Evolutionary conservation across 2,113 vertebrate genomes (phyloP).

Genomic region (Pachypanchax playfairii): DNA sequence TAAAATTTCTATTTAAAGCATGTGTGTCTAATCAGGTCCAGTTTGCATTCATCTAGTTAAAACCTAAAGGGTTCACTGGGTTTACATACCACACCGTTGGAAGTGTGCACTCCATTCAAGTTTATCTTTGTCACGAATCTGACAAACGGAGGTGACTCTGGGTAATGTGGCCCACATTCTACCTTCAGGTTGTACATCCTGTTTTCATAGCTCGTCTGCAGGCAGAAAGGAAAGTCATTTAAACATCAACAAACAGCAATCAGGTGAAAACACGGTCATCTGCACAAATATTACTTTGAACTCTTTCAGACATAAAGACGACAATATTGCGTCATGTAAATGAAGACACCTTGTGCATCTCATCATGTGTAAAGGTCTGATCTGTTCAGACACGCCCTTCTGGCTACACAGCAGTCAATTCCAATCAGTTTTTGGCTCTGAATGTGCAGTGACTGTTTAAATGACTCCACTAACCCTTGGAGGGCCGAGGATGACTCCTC

Average conservation of each 20-base stretch:
- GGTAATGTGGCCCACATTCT: constrained; percentile 98
- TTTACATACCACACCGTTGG: constrained; percentile 95
- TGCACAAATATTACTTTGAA: not conserved
- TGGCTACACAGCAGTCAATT: constrained; percentile 1
- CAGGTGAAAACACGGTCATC: not conserved
- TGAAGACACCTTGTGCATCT: no score
- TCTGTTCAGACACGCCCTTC: not conserved
- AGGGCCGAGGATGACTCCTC: constrained; percentile 96
- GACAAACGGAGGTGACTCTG: constrained; percentile 94
- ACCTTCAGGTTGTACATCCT: constrained; percentile 99
- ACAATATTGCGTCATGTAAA: no score
- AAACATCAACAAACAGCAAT: no score
- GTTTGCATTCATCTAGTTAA: not conserved
- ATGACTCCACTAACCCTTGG: constrained; percentile 84
- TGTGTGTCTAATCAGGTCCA: not conserved
- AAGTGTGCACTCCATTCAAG: constrained; percentile 99
- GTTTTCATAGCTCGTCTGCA: constrained; percentile 98
- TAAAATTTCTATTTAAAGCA: not conserved
- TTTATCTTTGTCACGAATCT: constrained; percentile 99
- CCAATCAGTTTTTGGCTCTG: constrained; percentile 1
- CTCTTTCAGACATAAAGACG: not conserved
- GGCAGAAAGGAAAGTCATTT: constrained; percentile 28
- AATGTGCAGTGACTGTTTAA: not conserved
- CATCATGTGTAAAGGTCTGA: not conserved
- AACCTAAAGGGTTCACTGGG: not conserved